These are phyloP conservation scores for Pseudoips prasinana DNA, from an alignment of 2,888 invertebrate genomes.

Conservation along the genomic window DNA sequence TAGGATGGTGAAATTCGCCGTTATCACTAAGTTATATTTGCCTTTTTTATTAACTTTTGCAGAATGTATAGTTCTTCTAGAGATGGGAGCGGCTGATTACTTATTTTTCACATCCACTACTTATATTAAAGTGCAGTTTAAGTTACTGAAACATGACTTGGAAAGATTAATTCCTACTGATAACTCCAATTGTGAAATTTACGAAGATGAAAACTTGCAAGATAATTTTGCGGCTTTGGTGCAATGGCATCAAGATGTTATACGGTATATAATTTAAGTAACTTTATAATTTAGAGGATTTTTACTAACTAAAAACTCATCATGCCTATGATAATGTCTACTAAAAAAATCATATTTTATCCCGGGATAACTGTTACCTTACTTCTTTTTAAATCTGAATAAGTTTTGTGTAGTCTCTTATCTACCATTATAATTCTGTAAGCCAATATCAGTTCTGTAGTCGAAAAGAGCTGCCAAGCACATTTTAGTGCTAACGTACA, in stretches of 20 bases:
- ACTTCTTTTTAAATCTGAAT: too few species aligned
- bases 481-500: too few species aligned
- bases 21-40: too few species aligned
- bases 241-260: conserved; percentile 43
- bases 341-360: too few species aligned
- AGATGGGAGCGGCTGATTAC: conserved; percentile 43
- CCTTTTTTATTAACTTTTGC: too few species aligned
- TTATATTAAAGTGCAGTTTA: conserved; percentile 42
- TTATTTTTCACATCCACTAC: conserved; percentile 48
- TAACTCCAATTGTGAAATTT: conserved; percentile 12
- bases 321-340: neutral
- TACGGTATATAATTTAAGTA: conserved; percentile 30
- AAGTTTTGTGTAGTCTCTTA: too few species aligned
- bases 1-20: too few species aligned
- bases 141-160: conserved; percentile 36
- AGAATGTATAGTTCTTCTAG: conserved; percentile 44
- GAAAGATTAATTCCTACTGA: conserved; percentile 26
- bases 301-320: neutral
- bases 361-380: too few species aligned
- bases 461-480: too few species aligned
- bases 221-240: conserved; percentile 30
- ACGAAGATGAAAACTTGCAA: neutral
- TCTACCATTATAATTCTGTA: too few species aligned
- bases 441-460: too few species aligned
- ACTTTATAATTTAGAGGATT: neutral